These are phyloP conservation scores for Odontocerum albicorne DNA, from an alignment of 2,888 invertebrate species.

Conservation along the genomic window DNA sequence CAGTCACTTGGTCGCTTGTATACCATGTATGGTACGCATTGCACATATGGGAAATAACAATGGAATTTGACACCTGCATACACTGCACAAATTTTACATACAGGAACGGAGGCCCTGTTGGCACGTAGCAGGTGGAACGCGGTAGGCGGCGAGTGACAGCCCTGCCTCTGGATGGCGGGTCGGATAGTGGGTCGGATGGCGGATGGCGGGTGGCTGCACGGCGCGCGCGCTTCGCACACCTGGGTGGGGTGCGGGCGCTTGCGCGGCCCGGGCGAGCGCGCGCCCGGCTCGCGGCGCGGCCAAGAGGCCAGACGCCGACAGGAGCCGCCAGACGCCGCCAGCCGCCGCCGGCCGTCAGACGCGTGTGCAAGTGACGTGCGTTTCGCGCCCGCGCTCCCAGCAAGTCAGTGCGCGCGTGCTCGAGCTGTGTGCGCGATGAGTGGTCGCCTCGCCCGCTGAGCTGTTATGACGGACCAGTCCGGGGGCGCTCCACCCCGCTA, in stretches of 20 bases:
- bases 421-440: conserved; percentile 38
- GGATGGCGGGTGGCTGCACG: neutral
- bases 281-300: conserved; percentile 42
- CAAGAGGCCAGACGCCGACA: conserved; percentile 38
- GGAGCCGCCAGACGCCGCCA: conserved; percentile 20
- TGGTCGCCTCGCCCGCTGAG: conserved; percentile 39
- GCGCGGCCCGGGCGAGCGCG: conserved; percentile 22
- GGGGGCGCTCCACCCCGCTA: conserved; percentile 31
- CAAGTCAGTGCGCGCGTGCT: conserved; percentile 39
- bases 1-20: too few species aligned
- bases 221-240: conserved; percentile 1
- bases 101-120: too few species aligned
- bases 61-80: too few species aligned
- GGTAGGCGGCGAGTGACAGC: too few species aligned
- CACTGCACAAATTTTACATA: too few species aligned
- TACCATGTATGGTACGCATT: too few species aligned
- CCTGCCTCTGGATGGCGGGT: too few species aligned
- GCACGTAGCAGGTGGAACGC: too few species aligned
- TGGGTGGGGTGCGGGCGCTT: conserved; percentile 13
- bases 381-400: conserved; percentile 53
- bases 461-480: conserved; percentile 33
- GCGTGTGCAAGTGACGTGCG: conserved; percentile 41
- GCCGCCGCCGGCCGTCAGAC: conserved; percentile 36
- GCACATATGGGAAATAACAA: too few species aligned
- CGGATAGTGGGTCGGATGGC: neutral